Conservation (phyloP, 2,888 invertebrate species). For the Torymus auratus region DNA sequence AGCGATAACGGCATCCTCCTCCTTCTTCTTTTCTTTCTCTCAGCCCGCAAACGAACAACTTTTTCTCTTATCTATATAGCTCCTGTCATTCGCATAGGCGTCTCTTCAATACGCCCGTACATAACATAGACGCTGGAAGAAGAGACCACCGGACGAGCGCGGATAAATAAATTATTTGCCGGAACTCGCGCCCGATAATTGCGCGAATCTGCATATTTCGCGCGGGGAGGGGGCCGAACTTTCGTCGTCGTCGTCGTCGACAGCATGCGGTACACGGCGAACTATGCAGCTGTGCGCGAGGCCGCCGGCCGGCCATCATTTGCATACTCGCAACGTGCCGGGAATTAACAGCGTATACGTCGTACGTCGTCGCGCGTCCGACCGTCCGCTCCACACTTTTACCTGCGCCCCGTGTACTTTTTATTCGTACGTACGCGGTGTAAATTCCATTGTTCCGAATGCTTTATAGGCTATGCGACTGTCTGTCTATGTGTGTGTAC, state of each 20-base stretch:
- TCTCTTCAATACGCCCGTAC: not conserved
- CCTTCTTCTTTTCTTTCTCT: too few species aligned
- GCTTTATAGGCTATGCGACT: not conserved
- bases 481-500: not conserved
- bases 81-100: constrained; percentile 22
- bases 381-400: not conserved
- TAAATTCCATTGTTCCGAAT: not conserved
- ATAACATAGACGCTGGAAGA: too few species aligned
- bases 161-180: constrained; percentile 41
- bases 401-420: not conserved
- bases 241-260: not conserved
- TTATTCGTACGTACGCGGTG: not conserved
- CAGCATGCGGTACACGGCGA: too few species aligned
- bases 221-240: constrained; percentile 1
- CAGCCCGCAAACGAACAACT: too few species aligned
- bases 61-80: not conserved
- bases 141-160: too few species aligned
- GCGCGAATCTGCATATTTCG: constrained; percentile 44
- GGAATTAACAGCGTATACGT: constrained; percentile 15
- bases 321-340: constrained; percentile 42
- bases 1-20: too few species aligned
- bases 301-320: constrained; percentile 8
- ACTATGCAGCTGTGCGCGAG: too few species aligned
- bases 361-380: too few species aligned
- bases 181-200: constrained; percentile 33